Evolutionary conservation across 1,140 invertebrate genomes (phyloP), one percentile per base, ranked within the genome.

Genomic region (Zaprionus ghesquierei): DNA sequence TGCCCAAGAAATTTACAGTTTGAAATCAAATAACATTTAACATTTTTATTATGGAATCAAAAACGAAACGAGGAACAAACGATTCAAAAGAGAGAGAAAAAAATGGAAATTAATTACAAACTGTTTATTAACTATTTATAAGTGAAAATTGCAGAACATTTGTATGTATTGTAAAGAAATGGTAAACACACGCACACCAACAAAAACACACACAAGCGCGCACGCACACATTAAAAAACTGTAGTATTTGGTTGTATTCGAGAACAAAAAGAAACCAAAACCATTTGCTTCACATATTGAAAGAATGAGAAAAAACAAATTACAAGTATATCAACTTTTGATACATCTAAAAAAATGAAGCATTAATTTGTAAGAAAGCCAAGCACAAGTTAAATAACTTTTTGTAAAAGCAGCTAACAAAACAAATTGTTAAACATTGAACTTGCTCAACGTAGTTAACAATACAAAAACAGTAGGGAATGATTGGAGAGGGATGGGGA

Each of bases 61-160:
- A 53, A 68, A 49, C 44, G 31, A 61, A 56, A 64, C 35, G 53
- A 33, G 59, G 51, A 77, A 53, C 25, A 51, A 62, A 50, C 55
- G 62, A 58, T 38, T 41, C 50, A 55, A 31, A 72, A 56, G 51
- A 69, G 53, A 44, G 44, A 56, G 53, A 53, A 49, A 53, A 9
- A 38, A 69, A 59, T 62, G 33, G 31, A 54, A 54, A 69, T 35
- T 61, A 69, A 69, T 51, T 41, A 60, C 33, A 68, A 63, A 58
- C 15, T 69, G 77, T 70, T 74, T 85, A 86, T 85, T 85, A 86
- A 87, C 79, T 86, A 87, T 82, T 87, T 87, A 65, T 87, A 87
- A 79, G 84, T 66, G 51, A 76, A 62, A 69, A 58, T 64, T 55
- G 54, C 66, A 53, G n/a, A 75, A 35, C 59, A 81, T 79, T 71